phyloP scores from a whole-genome alignment of 53 echinoderm and acorn worm species.

The Mesocentrotus franciscanus region DNA sequence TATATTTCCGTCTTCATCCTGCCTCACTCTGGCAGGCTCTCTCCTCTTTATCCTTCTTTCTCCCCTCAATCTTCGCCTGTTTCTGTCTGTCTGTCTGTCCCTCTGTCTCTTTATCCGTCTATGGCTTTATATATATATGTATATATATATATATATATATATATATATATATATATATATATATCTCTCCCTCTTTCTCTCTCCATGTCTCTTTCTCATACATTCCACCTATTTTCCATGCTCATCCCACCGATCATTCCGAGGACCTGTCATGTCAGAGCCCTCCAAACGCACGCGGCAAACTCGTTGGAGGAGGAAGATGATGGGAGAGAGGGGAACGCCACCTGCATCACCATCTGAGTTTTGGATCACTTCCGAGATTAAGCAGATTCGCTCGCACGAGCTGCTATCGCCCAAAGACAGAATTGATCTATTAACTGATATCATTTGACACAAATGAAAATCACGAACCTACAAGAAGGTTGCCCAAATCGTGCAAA shows the following conservation, averaged over 20 bases:
- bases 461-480: slow-evolving; percentile 18
- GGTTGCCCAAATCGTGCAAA: not conserved
- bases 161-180: not conserved
- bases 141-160: not conserved
- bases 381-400: not conserved
- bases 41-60: not conserved
- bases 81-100: slow-evolving; percentile 17
- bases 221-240: not conserved
- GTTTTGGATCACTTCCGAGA: slow-evolving; percentile 39
- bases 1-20: too few species aligned
- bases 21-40: too few species aligned
- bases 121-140: not conserved
- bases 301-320: slow-evolving; percentile 34
- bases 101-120: not conserved
- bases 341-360: slow-evolving; percentile 53
- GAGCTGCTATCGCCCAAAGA: not conserved
- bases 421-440: slow-evolving; percentile 39
- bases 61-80: not conserved
- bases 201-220: not conserved
- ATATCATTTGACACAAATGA: not conserved
- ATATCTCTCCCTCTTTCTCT: not conserved
- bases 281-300: slow-evolving; percentile 26
- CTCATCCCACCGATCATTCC: not conserved
- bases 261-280: slow-evolving; percentile 44
- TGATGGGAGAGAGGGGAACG: slow-evolving; percentile 37